Evolutionary conservation across 2,113 vertebrate species (phyloP).

Genomic region (Enhydra lutris): DNA sequence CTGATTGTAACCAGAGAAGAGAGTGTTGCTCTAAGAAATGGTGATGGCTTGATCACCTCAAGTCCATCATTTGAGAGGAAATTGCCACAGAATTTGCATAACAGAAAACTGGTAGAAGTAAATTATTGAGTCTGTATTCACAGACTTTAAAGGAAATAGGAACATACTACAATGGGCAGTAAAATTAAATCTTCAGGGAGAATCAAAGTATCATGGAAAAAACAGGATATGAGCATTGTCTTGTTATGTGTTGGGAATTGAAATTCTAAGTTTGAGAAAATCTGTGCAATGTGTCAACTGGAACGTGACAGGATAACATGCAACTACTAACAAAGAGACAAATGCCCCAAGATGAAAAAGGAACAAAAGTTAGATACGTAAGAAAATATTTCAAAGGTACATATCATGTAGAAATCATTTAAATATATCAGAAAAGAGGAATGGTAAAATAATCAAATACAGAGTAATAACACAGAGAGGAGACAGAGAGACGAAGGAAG

Average conservation of each 20-base stretch:
- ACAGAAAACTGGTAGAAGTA: slow-evolving; percentile 35
- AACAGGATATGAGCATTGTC: not conserved
- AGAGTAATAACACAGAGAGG: not conserved
- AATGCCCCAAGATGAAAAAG: not conserved
- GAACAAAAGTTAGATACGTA: not conserved
- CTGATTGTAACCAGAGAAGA: slow-evolving; percentile 10
- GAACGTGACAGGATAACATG: not conserved
- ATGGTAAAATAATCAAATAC: not conserved
- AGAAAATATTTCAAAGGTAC: not conserved
- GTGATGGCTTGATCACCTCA: not conserved
- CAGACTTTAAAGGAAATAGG: not conserved
- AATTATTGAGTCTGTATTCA: not conserved
- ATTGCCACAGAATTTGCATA: slow-evolving; percentile 9
- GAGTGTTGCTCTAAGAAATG: not conserved
- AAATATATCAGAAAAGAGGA: not conserved
- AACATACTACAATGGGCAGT: not conserved
- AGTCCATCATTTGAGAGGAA: not conserved
- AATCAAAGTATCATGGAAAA: not conserved
- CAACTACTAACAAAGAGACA: not conserved
- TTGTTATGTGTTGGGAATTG: slow-evolving; percentile 24
- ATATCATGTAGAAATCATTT: not conserved
- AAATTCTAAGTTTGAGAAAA: slow-evolving; percentile 33
- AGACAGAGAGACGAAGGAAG: not conserved
- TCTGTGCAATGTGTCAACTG: not conserved
- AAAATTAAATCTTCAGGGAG: slow-evolving; percentile 28